phyloP scores from a whole-genome alignment of 2,113 vertebrate genomes.

The Tamias sibiricus region DNA sequence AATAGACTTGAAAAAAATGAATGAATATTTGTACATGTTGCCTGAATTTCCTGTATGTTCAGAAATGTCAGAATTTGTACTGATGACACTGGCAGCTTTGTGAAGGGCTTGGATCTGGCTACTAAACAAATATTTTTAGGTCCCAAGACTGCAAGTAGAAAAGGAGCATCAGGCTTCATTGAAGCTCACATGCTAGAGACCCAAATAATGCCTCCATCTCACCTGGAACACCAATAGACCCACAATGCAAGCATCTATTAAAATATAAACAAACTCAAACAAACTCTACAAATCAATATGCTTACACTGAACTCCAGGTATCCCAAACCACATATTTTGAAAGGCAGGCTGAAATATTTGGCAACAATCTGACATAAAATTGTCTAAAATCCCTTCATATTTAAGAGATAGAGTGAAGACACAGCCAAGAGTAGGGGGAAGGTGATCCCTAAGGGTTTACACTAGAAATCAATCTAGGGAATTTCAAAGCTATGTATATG shows the following conservation, averaged over 20 bases:
- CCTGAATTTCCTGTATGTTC: slow-evolving; percentile 34
- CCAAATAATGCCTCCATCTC: slow-evolving; percentile 3
- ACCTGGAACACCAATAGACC: not conserved
- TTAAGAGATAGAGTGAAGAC: slow-evolving; percentile 11
- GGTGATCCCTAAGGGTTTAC: not conserved
- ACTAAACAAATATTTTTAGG: slow-evolving; percentile 6
- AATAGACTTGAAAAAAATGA: slow-evolving; percentile 27
- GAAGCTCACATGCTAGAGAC: slow-evolving; percentile 4
- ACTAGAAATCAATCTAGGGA: not conserved
- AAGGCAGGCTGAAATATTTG: slow-evolving; percentile 21
- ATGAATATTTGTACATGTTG: slow-evolving; percentile 24
- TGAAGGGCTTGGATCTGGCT: not conserved
- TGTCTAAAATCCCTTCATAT: slow-evolving; percentile 51
- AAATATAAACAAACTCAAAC: slow-evolving; percentile 26
- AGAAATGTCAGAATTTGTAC: slow-evolving; percentile 38
- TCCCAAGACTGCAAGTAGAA: slow-evolving; percentile 14
- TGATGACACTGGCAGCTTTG: not conserved
- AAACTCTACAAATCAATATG: not conserved
- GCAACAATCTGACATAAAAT: not conserved
- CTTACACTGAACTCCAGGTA: not conserved
- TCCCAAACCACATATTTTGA: not conserved
- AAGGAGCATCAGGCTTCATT: slow-evolving; percentile 33
- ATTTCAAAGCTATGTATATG: slow-evolving; percentile 49
- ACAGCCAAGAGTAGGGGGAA: not conserved
- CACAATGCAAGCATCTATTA: not conserved